Percentiles rank a stretch among this genome's conserved stretches.
Conservation (phyloP, 2,797 vertebrate genomes). For the Lepidocolaptes lacrymiger region DNA sequence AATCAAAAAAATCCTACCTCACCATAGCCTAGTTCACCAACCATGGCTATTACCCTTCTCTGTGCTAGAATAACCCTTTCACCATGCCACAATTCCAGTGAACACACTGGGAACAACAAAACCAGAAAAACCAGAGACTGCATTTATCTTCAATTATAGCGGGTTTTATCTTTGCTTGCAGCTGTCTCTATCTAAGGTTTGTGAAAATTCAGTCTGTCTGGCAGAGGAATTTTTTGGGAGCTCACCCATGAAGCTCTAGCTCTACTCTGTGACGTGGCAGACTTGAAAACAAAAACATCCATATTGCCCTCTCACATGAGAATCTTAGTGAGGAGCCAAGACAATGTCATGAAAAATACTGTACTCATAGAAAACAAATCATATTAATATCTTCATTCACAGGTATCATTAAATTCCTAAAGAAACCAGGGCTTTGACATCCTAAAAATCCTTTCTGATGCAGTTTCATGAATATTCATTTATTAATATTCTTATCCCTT, state of each 20-base stretch:
- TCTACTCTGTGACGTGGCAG: background rate
- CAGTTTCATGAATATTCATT: background rate
- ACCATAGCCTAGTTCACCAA: background rate
- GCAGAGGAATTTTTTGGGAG: background rate
- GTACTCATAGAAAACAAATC: background rate
- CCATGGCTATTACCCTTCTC: background rate
- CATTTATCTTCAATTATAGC: background rate
- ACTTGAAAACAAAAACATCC: background rate
- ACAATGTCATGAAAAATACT: background rate
- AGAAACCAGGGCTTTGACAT: background rate
- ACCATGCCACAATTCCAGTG: background rate
- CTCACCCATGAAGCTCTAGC: background rate
- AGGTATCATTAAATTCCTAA: background rate
- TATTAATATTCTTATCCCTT: background rate
- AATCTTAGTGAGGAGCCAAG: background rate
- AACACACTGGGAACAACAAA: background rate
- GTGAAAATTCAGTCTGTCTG: background rate
- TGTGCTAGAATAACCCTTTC: background rate
- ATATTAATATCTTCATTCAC: background rate
- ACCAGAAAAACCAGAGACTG: background rate
- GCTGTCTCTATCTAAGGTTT: background rate
- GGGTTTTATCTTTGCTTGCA: background rate
- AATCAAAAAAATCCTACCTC: background rate
- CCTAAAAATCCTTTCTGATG: background rate
- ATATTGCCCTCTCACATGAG: background rate